phyloP scores from a whole-genome alignment of 1,140 invertebrate genomes.

The Rhopalosiphum maidis region DNA sequence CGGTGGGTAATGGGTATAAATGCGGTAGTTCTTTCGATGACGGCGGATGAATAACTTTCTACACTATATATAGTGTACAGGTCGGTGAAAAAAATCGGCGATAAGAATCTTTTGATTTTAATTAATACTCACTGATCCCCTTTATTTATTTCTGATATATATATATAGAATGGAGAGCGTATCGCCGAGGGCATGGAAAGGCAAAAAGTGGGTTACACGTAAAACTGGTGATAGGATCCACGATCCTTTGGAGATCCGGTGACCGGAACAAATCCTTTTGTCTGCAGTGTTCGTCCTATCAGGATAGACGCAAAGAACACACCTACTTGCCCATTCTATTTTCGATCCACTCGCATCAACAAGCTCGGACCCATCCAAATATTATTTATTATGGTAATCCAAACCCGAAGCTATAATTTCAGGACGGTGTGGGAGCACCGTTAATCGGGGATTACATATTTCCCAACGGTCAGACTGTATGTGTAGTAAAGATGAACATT shows the following conservation, averaged over 20 bases:
- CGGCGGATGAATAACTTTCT: constrained; percentile 23
- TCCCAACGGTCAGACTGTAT: not conserved
- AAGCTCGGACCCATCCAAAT: constrained; percentile 41
- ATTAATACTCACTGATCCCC: constrained; percentile 38
- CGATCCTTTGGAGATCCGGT: constrained; percentile 55
- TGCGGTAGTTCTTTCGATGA: not conserved
- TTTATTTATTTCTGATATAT: constrained; percentile 36
- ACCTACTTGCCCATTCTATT: not conserved
- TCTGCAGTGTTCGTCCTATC: constrained; percentile 31
- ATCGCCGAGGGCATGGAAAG: not conserved
- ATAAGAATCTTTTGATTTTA: constrained; percentile 52
- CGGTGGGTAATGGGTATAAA: not conserved
- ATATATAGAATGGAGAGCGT: not conserved
- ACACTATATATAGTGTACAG: not conserved
- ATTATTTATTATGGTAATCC: constrained; percentile 55
- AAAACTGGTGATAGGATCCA: constrained; percentile 40
- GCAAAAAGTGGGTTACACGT: not conserved
- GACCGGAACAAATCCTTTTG: constrained; percentile 58
- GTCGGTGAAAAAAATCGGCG: constrained; percentile 27
- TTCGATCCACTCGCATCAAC: constrained; percentile 31
- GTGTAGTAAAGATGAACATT: constrained; percentile 24
- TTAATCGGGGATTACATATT: constrained; percentile 48
- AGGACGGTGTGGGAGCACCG: not conserved
- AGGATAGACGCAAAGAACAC: constrained; percentile 23
- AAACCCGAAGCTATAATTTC: not conserved